phyloP scores from a whole-genome alignment of 2,888 invertebrate genomes.

The Erannis defoliaria region DNA sequence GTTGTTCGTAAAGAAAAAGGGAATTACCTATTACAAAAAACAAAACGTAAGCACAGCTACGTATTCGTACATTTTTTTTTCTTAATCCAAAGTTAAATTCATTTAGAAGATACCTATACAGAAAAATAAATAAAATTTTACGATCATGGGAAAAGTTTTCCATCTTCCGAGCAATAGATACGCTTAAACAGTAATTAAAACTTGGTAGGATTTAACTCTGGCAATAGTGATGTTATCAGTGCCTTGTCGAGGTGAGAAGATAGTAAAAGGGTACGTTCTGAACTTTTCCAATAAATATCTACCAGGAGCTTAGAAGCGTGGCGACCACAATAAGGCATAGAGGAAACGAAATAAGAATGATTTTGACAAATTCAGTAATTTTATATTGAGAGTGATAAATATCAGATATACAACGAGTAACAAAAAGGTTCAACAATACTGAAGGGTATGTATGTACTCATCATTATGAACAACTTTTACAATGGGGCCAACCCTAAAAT shows the following conservation, averaged over 20 bases:
- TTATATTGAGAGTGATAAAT: too few relatives aligned
- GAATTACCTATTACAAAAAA: too few relatives aligned
- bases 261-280: constrained; percentile 1
- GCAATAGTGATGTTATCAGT: constrained; percentile 24
- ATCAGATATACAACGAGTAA: too few relatives aligned
- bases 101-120: neutral
- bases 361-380: neutral
- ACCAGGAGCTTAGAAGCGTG: neutral
- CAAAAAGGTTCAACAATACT: too few relatives aligned
- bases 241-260: constrained; percentile 21
- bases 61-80: too few relatives aligned
- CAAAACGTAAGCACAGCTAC: too few relatives aligned
- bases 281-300: constrained; percentile 28
- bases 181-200: constrained; percentile 22
- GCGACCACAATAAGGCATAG: neutral
- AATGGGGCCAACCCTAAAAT: too few relatives aligned
- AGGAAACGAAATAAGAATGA: neutral
- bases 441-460: too few relatives aligned
- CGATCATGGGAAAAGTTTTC: constrained; percentile 1
- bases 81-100: too few relatives aligned
- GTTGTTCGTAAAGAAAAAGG: too few relatives aligned
- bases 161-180: constrained; percentile 2
- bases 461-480: too few relatives aligned
- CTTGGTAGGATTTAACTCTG: constrained; percentile 11
- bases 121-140: constrained; percentile 7